Evolutionary conservation across 1,140 invertebrate species (phyloP).

Genomic region (Pseudomyrmex pallidus): DNA sequence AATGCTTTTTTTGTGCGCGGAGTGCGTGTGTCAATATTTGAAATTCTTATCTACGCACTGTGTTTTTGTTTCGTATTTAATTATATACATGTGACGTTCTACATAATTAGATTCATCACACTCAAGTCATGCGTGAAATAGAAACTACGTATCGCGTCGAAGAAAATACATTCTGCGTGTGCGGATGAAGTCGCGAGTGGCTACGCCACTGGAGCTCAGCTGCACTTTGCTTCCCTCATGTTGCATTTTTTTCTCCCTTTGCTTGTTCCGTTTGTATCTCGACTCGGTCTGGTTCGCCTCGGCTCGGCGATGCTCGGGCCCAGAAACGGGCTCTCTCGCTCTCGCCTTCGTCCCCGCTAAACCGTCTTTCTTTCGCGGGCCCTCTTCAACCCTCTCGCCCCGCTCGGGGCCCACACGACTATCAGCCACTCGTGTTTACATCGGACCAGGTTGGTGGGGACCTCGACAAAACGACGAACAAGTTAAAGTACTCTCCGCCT

Average conservation of each 20-base stretch:
- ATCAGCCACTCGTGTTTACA: slow-evolving; percentile 83
- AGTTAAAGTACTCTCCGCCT: slow-evolving; percentile 62
- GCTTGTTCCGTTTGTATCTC: slow-evolving; percentile 78
- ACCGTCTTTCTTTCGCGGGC: slow-evolving; percentile 55
- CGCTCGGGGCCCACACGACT: slow-evolving; percentile 74
- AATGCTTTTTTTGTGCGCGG: not conserved
- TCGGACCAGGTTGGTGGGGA: slow-evolving; percentile 69
- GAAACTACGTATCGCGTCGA: not conserved
- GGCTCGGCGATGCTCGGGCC: slow-evolving; percentile 74
- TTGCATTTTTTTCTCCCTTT: slow-evolving; percentile 75
- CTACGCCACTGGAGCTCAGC: slow-evolving; percentile 78
- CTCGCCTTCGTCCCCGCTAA: slow-evolving; percentile 36
- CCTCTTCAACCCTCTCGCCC: slow-evolving; percentile 49
- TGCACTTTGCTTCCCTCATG: slow-evolving; percentile 79
- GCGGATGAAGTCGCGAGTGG: slow-evolving; percentile 44
- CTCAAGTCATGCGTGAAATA: not conserved
- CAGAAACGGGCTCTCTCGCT: slow-evolving; percentile 49
- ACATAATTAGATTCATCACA: not conserved
- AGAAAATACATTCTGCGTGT: not conserved
- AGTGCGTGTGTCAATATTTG: not conserved
- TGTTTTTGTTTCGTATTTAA: not conserved
- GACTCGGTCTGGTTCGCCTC: slow-evolving; percentile 73
- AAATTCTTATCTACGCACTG: not conserved
- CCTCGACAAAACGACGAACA: slow-evolving; percentile 71
- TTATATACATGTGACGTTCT: not conserved